A percentile compares a stretch with the other conserved stretches of the same genome.
Conservation (phyloP, 64 coral and sea anemone species). For the Anthopleura sola region DNA sequence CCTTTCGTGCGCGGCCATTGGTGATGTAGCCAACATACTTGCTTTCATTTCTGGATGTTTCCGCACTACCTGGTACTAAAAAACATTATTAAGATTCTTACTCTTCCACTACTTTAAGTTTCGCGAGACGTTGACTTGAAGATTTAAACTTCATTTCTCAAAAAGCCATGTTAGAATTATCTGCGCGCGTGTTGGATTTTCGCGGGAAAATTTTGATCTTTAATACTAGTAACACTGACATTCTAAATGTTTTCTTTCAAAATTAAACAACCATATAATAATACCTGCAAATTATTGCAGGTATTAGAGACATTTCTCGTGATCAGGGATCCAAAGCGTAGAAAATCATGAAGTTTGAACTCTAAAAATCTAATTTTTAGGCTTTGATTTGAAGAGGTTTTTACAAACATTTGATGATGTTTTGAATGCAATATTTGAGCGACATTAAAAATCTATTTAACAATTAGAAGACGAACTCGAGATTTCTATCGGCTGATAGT, state of each 20-base stretch:
- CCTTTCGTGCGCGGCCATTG: background rate
- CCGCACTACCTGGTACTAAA: background rate
- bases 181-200: background rate
- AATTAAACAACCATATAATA: background rate
- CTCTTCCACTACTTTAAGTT: background rate
- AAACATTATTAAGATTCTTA: background rate
- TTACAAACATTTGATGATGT: no score
- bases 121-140: background rate
- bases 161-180: background rate
- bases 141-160: background rate
- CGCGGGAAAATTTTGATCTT: background rate
- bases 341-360: background rate
- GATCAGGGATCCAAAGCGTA: background rate
- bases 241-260: no score
- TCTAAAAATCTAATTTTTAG: background rate
- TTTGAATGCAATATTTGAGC: background rate
- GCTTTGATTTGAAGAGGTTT: no score
- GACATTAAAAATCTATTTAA: no score
- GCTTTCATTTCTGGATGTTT: background rate
- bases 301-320: background rate
- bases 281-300: background rate
- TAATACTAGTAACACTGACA: no score
- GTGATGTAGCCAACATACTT: background rate
- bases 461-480: no score
- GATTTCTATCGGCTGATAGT: no score